Evolutionary conservation across 2,797 vertebrate genomes (phyloP).

Genomic region (Rhadinocentrus ornatus): DNA sequence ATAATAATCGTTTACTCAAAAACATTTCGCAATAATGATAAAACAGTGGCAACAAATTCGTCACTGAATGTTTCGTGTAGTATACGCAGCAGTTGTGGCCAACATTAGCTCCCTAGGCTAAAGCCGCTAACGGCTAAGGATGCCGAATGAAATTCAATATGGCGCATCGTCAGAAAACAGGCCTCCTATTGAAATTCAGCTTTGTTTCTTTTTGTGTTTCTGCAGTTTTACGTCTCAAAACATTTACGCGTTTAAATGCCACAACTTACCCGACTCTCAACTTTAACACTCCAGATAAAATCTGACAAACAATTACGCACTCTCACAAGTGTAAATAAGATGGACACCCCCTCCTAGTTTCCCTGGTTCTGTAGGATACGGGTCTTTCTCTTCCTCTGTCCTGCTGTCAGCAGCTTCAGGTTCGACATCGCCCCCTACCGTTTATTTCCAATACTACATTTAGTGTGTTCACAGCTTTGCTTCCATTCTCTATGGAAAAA

Average conservation of each 20-base stretch:
- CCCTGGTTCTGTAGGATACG: slow-evolving; percentile 55
- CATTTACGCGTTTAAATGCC: accelerated
- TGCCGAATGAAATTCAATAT: slow-evolving; percentile 58
- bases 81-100: neutral
- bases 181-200: slow-evolving; percentile 43
- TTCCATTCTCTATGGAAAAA: neutral
- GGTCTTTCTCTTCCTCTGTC: slow-evolving; percentile 43
- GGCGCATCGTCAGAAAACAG: slow-evolving; percentile 65
- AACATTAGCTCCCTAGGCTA: slow-evolving; percentile 53
- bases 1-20: accelerated
- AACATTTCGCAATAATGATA: accelerated
- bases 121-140: slow-evolving; percentile 22
- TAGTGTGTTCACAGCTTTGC: neutral
- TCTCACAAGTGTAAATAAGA: slow-evolving; percentile 75
- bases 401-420: neutral
- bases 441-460: neutral
- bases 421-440: slow-evolving; percentile 32
- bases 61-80: neutral
- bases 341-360: slow-evolving; percentile 75
- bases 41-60: accelerated
- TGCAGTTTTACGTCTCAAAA: accelerated
- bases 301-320: slow-evolving; percentile 27
- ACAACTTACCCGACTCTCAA: slow-evolving; percentile 60
- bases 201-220: accelerated
- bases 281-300: slow-evolving; percentile 31